These are phyloP conservation scores for Hemicrepidius hirtus DNA, from an alignment of 2,888 invertebrate species.

Conservation along the genomic window DNA sequence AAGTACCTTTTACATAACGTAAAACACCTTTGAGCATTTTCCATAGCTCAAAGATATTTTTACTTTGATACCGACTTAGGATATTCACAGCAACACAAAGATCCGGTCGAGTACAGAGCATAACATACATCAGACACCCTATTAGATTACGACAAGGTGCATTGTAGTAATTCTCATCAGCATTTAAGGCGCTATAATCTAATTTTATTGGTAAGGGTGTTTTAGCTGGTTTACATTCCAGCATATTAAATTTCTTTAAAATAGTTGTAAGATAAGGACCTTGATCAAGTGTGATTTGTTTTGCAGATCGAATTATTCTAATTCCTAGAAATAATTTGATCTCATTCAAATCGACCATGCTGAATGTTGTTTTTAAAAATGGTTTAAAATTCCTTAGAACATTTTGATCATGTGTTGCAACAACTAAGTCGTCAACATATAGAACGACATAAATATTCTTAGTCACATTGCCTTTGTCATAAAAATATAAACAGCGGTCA, in stretches of 20 bases:
- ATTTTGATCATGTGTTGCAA: conserved; percentile 30
- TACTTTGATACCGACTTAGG: conserved; percentile 33
- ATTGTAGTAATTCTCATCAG: conserved; percentile 3
- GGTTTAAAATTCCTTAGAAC: conserved; percentile 53
- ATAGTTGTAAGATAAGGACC: conserved; percentile 52
- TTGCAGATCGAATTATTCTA: conserved; percentile 45
- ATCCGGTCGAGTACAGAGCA: conserved; percentile 19
- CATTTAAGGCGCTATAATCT: conserved; percentile 2
- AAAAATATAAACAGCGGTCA: conserved; percentile 52
- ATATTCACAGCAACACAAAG: background rate
- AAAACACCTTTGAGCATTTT: conserved; percentile 32
- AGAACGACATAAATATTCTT: conserved; percentile 54
- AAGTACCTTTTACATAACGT: conserved; percentile 59
- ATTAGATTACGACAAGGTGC: conserved; percentile 39
- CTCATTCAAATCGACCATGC: conserved; percentile 56
- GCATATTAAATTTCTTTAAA: conserved; percentile 56
- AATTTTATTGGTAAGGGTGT: conserved; percentile 4
- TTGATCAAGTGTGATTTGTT: conserved; percentile 48
- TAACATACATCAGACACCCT: conserved; percentile 34
- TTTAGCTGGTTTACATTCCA: conserved; percentile 45
- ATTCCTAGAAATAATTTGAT: conserved; percentile 55
- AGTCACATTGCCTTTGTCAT: conserved; percentile 32
- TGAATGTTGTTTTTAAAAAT: conserved; percentile 55
- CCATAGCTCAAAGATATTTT: conserved; percentile 16
- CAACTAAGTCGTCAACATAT: conserved; percentile 55